Evolutionary conservation across 2,113 vertebrate genomes (phyloP).

Genomic region (Dromiciops gliroides): DNA sequence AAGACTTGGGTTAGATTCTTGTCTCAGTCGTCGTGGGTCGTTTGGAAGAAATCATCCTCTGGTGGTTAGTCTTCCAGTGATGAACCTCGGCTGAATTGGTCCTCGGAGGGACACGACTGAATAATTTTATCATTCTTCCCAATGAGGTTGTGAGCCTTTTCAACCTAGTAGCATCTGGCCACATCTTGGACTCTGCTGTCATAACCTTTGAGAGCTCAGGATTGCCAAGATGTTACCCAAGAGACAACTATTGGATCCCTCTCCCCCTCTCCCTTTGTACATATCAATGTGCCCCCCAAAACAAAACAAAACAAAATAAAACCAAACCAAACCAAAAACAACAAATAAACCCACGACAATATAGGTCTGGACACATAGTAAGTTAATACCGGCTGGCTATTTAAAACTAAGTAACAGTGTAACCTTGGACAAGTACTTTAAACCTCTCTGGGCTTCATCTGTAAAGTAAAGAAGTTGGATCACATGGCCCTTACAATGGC

Average conservation of each 20-base stretch:
- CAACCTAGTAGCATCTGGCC: not conserved
- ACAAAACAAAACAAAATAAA: too few relatives aligned
- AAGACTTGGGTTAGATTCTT: not conserved
- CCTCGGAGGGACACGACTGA: not conserved
- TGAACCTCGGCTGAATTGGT: not conserved
- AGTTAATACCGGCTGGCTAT: too few relatives aligned
- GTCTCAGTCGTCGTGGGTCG: not conserved
- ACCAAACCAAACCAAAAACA: too few relatives aligned
- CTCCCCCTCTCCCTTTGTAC: not conserved
- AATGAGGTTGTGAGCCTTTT: not conserved
- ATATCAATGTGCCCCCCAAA: too few relatives aligned
- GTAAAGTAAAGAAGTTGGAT: not conserved
- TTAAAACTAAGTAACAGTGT: not conserved
- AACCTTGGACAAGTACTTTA: not conserved
- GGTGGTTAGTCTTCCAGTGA: not conserved
- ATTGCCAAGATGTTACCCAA: not conserved
- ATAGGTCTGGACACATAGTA: too few relatives aligned
- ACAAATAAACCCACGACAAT: too few relatives aligned
- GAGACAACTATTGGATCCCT: not conserved
- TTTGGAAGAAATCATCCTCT: not conserved
- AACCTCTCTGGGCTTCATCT: not conserved
- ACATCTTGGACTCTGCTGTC: not conserved
- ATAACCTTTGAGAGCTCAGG: not conserved
- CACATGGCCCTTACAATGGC: not conserved
- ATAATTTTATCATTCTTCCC: not conserved